Percentiles rank a stretch among this genome's conserved stretches.
Evolutionary conservation across 1,140 invertebrate species (phyloP).

Genomic region (Trichoplusia ni): DNA sequence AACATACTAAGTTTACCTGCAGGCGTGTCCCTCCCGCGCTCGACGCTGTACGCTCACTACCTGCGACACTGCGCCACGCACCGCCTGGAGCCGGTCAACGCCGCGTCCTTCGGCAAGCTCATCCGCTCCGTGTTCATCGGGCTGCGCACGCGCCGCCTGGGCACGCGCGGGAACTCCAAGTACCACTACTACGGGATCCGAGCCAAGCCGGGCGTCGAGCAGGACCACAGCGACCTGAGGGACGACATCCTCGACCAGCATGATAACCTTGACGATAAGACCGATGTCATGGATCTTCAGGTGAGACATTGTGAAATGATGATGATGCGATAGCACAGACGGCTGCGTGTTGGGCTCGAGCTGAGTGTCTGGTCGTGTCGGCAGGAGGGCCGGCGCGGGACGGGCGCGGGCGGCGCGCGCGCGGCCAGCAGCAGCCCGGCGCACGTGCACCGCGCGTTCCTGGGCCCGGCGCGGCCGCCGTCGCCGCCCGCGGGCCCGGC

Average conservation of each 20-base stretch:
- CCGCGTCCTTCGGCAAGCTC: slow-evolving; percentile 99
- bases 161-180: slow-evolving; percentile 99
- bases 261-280: slow-evolving; percentile 35
- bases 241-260: slow-evolving; percentile 34
- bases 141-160: slow-evolving; percentile 94
- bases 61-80: slow-evolving; percentile 96
- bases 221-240: slow-evolving; percentile 48
- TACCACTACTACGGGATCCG: slow-evolving; percentile 99
- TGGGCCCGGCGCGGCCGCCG: slow-evolving; percentile 58
- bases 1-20: neutral
- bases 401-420: slow-evolving; percentile 37
- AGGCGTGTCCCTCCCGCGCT: slow-evolving; percentile 95
- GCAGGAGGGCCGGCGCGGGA: slow-evolving; percentile 30
- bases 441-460: slow-evolving; percentile 60
- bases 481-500: slow-evolving; percentile 45
- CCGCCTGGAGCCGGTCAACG: slow-evolving; percentile 98
- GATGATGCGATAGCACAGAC: no score
- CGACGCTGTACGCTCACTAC: slow-evolving; percentile 98
- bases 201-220: slow-evolving; percentile 90
- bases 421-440: slow-evolving; percentile 24
- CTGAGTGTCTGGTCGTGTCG: no score
- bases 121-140: slow-evolving; percentile 99
- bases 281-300: slow-evolving; percentile 42
- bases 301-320: no score
- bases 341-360: no score